Evolutionary conservation across 2,888 invertebrate genomes (phyloP), one percentile per base, ranked within the genome.

Genomic region (Empis stercorea): DNA sequence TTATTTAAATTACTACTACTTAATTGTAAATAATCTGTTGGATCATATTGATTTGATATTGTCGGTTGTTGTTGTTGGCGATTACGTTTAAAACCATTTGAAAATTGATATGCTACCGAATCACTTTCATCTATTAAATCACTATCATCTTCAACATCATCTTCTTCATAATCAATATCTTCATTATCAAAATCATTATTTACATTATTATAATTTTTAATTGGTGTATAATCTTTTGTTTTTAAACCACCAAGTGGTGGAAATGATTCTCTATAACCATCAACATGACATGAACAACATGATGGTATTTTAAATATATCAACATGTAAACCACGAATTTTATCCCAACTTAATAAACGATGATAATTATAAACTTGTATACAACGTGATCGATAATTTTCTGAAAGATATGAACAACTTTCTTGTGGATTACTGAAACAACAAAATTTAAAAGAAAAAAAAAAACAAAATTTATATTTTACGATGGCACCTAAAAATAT

Each of bases 301-400:
- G 84, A 84, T 23, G 87, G 87, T 2, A 81, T 84, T 74, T 87
- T 87, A 58, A 86, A 87, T 50, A 87, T 84, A 60, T 87, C 87
- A 76, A 87, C 84, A 55, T 87, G 87, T 1, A 87, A 73, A 10
- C 87, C 87, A 44, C 81, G 76, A 47, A 79, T 78, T 52, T 83
- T 80, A 59, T 87, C 87, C 86, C 87, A 88, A 1, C 87, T 85
- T 4, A 88, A 63, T 1, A 88, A 71, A 6, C 87, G 74, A 58
- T 88, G 87, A 57, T 87, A 87, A 60, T 87, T 87, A 63, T 84
- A 87, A 0, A 88, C 81, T 73, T 88, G 88, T 2, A 80, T 76
- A 61, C 88, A 88, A 56, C 84, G 80, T 0, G 87, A 87, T 53
- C 82, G 80, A 61, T 85, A 84, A 54, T 83, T 82, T 48, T 84